A percentile compares a stretch with the other conserved stretches of the same genome.
These are phyloP conservation scores for Margarornis squamiger DNA, from an alignment of 2,797 vertebrate genomes.

Conservation along the genomic window DNA sequence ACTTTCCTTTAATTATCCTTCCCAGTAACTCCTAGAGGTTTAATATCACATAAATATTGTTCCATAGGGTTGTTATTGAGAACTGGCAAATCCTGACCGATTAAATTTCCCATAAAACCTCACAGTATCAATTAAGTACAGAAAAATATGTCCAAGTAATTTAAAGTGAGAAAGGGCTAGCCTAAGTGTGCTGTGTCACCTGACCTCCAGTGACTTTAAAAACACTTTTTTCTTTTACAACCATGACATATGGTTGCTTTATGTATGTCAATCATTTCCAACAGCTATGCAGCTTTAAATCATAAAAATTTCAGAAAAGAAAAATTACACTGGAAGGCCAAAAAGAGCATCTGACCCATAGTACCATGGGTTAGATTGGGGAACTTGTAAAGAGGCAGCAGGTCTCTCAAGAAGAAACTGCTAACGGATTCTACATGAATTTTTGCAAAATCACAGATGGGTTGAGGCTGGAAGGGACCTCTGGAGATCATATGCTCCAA, in stretches of 20 bases:
- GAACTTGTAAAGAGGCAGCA: background rate
- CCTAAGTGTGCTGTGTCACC: background rate
- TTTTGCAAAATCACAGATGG: background rate
- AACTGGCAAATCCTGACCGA: background rate
- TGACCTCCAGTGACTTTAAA: background rate
- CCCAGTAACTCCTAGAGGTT: background rate
- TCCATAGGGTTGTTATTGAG: background rate
- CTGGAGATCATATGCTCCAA: background rate
- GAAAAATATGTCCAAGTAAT: background rate
- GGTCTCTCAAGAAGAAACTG: background rate
- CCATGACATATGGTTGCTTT: background rate
- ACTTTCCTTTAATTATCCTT: constrained; percentile 28
- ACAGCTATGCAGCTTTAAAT: background rate
- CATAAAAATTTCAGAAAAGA: background rate
- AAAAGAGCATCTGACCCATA: background rate
- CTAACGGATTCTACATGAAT: background rate
- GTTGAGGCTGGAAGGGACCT: background rate
- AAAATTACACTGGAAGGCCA: background rate
- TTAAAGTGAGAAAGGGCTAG: background rate
- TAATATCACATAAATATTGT: constrained; percentile 29
- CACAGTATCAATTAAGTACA: constrained; percentile 2
- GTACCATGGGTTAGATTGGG: background rate
- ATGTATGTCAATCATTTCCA: background rate
- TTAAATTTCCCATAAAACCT: constrained; percentile 7
- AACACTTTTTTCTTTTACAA: background rate